A percentile compares a stretch with the other conserved stretches of the same genome.
These are phyloP conservation scores for Coreius guichenoti DNA, from an alignment of 2,797 vertebrate species.

Conservation along the genomic window DNA sequence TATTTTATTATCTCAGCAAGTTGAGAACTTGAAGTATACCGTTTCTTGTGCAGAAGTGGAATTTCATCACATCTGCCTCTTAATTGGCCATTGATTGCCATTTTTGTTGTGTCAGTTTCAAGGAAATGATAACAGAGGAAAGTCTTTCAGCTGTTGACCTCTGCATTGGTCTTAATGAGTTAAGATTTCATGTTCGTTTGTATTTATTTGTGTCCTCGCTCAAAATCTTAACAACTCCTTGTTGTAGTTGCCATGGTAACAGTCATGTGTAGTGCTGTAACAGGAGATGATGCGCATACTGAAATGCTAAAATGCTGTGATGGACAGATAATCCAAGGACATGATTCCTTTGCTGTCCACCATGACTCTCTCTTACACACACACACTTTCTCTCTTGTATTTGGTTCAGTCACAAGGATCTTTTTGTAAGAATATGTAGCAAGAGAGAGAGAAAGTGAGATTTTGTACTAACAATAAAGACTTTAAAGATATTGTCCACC, in stretches of 20 bases:
- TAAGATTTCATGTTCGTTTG: not conserved
- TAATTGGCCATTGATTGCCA: not conserved
- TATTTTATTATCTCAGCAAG: not conserved
- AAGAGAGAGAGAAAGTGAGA: not conserved
- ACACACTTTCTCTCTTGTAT: not conserved
- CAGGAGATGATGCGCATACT: constrained; percentile 10
- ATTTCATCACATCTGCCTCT: not conserved
- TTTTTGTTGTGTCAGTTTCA: not conserved
- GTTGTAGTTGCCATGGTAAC: constrained; percentile 30
- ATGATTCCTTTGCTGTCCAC: not conserved
- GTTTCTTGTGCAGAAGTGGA: not conserved
- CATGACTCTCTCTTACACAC: not conserved
- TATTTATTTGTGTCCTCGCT: not conserved
- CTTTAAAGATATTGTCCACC: not conserved
- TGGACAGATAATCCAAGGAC: constrained; percentile 5
- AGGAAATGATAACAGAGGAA: not conserved
- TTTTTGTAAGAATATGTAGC: not conserved
- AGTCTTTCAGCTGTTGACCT: not conserved
- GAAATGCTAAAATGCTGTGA: constrained; percentile 18
- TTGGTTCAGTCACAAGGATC: not conserved
- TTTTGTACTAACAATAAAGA: not conserved
- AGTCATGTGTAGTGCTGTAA: not conserved
- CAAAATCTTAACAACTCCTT: not conserved
- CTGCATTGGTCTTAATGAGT: constrained; percentile 9
- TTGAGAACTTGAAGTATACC: not conserved